Evolutionary conservation across 37 sponge, comb jelly and placozoan species (phyloP), one percentile per base, ranked within the genome.

Genomic region (Theonella swinhoei): DNA sequence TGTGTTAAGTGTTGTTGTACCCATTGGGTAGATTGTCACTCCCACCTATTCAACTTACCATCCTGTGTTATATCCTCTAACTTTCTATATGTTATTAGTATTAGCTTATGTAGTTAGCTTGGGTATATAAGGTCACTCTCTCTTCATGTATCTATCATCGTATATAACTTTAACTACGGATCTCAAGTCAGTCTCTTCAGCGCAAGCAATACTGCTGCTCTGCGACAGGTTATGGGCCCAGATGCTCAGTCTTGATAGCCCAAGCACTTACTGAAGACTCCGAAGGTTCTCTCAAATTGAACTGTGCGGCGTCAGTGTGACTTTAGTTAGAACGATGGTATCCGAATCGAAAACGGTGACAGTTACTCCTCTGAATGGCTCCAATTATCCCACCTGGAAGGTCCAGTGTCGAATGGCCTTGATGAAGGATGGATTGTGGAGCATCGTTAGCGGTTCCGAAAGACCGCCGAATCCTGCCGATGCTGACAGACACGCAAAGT

Each of bases 341-440:
- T 47, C 62, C 20, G 32, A 40, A 43, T 24, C 30, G 35, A 63
- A 28, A 37, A 35, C 30, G 68, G 39, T 69, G 23, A 39, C 81
- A 28, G 81, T 80, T 80, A 40, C 69, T 42, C 82, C 88, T 22
- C 42, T 88, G 61, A 88, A 88, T 34, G 77, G 88, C 22, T 31
- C 69, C 39, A 81, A 88, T 75, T 81, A 88, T 68, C 77, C 88
- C 38, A 88, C 88, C 28, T 88, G 88, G 88, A 88, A 76, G 40
- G 42, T 81, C 20, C 88, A 88, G 43, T 88, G 87, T 34, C 64
- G 68, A 58, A 87, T 87, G 87, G 73, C 81, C 25, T 65, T 80
- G 9, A 80, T 79, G 80, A 87, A 80, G 47, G 87, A 87, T 31
- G 74, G 83, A 11, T 72, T 82, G 67, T 87, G 87, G 87, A 76